Evolutionary conservation across 2,888 invertebrate genomes (phyloP).

Genomic region (Yponomeuta evonymella): DNA sequence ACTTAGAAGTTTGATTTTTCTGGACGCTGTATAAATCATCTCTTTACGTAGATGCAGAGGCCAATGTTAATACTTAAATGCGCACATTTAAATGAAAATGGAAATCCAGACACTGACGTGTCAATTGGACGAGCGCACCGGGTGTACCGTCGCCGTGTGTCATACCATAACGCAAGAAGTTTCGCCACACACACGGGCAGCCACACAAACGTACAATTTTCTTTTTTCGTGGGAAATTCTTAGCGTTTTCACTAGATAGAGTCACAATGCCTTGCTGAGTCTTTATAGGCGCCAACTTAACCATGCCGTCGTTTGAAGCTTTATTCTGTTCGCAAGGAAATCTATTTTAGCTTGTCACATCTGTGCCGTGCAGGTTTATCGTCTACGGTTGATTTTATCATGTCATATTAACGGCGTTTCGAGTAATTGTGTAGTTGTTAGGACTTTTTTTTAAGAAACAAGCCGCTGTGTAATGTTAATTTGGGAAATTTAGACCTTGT

Average conservation of each 20-base stretch:
- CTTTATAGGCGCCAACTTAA: constrained; percentile 28
- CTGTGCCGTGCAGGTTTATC: constrained; percentile 22
- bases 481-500: constrained; percentile 20
- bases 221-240: constrained; percentile 71
- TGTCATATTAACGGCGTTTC: constrained; percentile 42
- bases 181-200: constrained; percentile 42
- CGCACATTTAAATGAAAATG: not conserved
- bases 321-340: constrained; percentile 22
- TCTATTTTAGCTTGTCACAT: constrained; percentile 24
- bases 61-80: not conserved
- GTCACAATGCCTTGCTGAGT: constrained; percentile 41
- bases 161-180: constrained; percentile 44
- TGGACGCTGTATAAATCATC: too few species aligned
- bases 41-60: too few species aligned
- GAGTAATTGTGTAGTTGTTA: constrained; percentile 33
- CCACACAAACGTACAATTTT: constrained; percentile 41
- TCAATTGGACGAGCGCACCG: not conserved
- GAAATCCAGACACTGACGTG: not conserved
- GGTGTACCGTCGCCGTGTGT: constrained; percentile 9
- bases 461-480: constrained; percentile 21
- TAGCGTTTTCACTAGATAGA: constrained; percentile 54
- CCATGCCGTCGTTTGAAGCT: constrained; percentile 27
- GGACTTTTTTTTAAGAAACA: constrained; percentile 22
- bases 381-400: constrained; percentile 23
- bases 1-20: too few species aligned